Evolutionary conservation across 2,797 vertebrate species (phyloP).

Genomic region (Schizothorax lantsangensis): DNA sequence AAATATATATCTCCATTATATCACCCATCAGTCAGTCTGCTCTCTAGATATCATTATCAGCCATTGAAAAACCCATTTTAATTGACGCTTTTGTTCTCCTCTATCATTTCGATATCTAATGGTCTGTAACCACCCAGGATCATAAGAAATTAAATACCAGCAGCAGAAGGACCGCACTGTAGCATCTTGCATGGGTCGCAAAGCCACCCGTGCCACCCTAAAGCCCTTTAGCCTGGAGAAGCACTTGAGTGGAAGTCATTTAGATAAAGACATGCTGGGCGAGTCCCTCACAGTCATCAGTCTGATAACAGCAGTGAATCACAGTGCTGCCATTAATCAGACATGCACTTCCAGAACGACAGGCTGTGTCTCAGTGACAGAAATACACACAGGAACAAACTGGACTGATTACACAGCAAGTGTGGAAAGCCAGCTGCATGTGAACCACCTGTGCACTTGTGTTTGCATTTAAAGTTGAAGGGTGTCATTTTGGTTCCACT

Average conservation of each 20-base stretch:
- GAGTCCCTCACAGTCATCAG: conserved; percentile 62
- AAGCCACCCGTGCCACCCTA: conserved; percentile 36
- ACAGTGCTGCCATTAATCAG: conserved; percentile 56
- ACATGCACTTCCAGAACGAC: conserved; percentile 40
- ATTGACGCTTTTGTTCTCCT: not conserved
- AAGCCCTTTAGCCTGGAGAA: conserved; percentile 48
- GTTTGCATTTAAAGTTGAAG: conserved; percentile 1
- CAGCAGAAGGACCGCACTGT: conserved; percentile 2
- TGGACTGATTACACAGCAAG: conserved; percentile 22
- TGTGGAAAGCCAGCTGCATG: conserved; percentile 8
- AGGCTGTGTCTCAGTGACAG: conserved; percentile 64
- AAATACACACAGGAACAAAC: conserved; percentile 45
- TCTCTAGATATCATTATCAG: not conserved
- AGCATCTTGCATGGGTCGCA: conserved; percentile 23
- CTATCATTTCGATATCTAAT: conserved; percentile 6
- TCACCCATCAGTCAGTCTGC: not conserved
- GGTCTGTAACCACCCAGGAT: conserved; percentile 3
- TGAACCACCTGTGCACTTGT: conserved; percentile 22
- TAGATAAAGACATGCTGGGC: conserved; percentile 59
- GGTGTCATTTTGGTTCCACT: conserved; percentile 1
- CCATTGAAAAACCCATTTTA: not conserved
- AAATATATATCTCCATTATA: not conserved
- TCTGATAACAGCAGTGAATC: conserved; percentile 68
- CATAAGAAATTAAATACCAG: conserved; percentile 26
- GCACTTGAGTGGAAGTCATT: conserved; percentile 52